Evolutionary conservation across 2,888 invertebrate species (phyloP).

Genomic region (Papilio gigon): DNA sequence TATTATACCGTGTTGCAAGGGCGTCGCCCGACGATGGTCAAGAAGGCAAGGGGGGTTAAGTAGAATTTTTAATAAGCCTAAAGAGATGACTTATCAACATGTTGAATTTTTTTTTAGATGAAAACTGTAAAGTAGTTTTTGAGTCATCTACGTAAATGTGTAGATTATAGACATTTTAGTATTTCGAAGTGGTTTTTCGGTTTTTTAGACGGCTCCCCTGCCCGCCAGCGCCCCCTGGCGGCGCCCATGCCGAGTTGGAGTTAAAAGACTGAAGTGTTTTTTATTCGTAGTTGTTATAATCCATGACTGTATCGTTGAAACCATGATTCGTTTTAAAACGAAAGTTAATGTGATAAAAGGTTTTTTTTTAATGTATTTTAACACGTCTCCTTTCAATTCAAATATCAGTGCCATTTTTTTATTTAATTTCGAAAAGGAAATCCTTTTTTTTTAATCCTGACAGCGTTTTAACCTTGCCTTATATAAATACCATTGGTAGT

Average conservation of each 20-base stretch:
- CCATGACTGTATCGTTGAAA: constrained; percentile 68
- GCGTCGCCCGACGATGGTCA: no score
- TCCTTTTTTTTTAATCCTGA: constrained; percentile 68
- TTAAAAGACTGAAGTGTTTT: constrained; percentile 77
- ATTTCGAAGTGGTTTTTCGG: no score
- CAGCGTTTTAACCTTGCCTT: constrained; percentile 57
- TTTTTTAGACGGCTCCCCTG: no score
- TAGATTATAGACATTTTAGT: no score
- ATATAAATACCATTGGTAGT: constrained; percentile 60
- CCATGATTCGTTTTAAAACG: constrained; percentile 61
- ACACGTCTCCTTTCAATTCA: constrained; percentile 39
- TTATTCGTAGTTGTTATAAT: constrained; percentile 68
- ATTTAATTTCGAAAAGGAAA: constrained; percentile 43
- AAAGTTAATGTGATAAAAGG: constrained; percentile 74
- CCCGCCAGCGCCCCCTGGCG: no score
- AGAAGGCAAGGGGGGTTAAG: no score
- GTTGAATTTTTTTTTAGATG: no score
- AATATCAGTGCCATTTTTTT: constrained; percentile 67
- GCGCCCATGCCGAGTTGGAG: constrained; percentile 61
- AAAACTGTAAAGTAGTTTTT: no score
- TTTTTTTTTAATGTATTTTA: constrained; percentile 73
- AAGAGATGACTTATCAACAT: no score
- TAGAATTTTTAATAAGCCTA: no score
- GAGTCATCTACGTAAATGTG: no score
- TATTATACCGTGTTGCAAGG: constrained; percentile 49